These are phyloP conservation scores for Drosophila tropicalis DNA, from an alignment of 1,140 invertebrate genomes.

Conservation along the genomic window DNA sequence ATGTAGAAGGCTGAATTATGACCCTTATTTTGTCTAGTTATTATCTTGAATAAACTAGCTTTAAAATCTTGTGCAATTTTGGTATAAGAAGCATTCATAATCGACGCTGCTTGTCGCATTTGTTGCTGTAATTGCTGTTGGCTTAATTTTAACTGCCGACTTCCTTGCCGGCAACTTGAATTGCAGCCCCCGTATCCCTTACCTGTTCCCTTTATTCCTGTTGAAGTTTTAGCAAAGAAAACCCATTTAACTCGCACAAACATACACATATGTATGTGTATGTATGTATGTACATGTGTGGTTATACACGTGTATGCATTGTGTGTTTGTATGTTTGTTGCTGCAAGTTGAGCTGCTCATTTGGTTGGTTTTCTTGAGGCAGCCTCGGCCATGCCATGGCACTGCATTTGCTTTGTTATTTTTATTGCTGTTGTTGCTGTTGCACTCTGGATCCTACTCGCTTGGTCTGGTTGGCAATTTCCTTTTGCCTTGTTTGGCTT, in stretches of 20 bases:
- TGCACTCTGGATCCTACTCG: neutral
- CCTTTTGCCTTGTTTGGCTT: slow-evolving; percentile 48
- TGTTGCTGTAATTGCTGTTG: slow-evolving; percentile 79
- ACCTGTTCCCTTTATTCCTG: neutral
- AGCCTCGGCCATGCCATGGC: slow-evolving; percentile 14
- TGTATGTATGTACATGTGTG: too few relatives aligned
- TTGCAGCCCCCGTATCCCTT: slow-evolving; percentile 40
- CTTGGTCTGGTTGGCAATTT: slow-evolving; percentile 36
- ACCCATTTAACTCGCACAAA: slow-evolving; percentile 3
- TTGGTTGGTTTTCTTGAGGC: slow-evolving; percentile 48
- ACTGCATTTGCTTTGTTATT: slow-evolving; percentile 50
- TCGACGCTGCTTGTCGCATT: slow-evolving; percentile 73
- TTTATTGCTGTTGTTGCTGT: slow-evolving; percentile 31
- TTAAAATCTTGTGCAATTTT: neutral
- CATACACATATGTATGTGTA: neutral
- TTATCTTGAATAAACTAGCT: slow-evolving; percentile 9
- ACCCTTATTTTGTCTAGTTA: neutral
- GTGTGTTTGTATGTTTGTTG: slow-evolving; percentile 7
- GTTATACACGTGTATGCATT: neutral
- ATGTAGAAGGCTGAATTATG: neutral
- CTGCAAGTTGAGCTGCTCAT: slow-evolving; percentile 45
- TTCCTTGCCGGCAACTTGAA: slow-evolving; percentile 74
- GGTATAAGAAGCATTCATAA: slow-evolving; percentile 46
- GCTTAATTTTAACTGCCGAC: slow-evolving; percentile 78
- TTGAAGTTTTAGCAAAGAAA: slow-evolving; percentile 1